Conservation (phyloP, 2,888 invertebrate genomes). For the Neria commutata region DNA sequence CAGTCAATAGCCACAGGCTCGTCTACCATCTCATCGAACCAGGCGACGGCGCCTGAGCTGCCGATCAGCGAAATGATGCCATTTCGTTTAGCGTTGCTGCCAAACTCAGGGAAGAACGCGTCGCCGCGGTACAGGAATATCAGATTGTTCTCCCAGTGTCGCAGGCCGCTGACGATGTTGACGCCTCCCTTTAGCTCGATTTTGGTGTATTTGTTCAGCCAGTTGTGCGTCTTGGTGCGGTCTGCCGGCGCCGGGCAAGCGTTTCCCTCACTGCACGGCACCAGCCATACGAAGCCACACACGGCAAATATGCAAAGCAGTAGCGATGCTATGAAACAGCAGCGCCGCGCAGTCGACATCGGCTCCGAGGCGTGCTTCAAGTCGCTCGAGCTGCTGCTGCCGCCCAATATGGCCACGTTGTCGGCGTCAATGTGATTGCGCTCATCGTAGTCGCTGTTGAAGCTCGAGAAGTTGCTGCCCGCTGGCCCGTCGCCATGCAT, state of each 20-base stretch:
- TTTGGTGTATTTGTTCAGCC: constrained; percentile 72
- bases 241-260: constrained; percentile 68
- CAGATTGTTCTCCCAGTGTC: constrained; percentile 71
- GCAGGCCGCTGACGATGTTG: constrained; percentile 71
- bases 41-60: constrained; percentile 73
- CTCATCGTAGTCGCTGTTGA: constrained; percentile 57
- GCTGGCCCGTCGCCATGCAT: constrained; percentile 26
- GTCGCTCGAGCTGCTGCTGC: constrained; percentile 18
- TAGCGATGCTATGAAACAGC: constrained; percentile 74
- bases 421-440: constrained; percentile 55
- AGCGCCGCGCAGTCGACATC: constrained; percentile 73
- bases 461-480: constrained; percentile 51
- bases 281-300: constrained; percentile 75
- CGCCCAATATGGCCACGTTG: constrained; percentile 59
- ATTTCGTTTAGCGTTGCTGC: constrained; percentile 61
- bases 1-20: constrained; percentile 78
- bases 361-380: constrained; percentile 63
- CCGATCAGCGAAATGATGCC: constrained; percentile 76
- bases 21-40: constrained; percentile 74
- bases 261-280: constrained; percentile 75
- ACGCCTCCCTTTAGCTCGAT: constrained; percentile 74
- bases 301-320: constrained; percentile 74
- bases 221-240: constrained; percentile 69
- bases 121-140: constrained; percentile 77
- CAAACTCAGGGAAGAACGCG: constrained; percentile 66